Percentiles rank a stretch among this genome's conserved stretches.
These are phyloP conservation scores for Nansenia antarctica DNA, from an alignment of 2,113 vertebrate genomes.

Conservation along the genomic window DNA sequence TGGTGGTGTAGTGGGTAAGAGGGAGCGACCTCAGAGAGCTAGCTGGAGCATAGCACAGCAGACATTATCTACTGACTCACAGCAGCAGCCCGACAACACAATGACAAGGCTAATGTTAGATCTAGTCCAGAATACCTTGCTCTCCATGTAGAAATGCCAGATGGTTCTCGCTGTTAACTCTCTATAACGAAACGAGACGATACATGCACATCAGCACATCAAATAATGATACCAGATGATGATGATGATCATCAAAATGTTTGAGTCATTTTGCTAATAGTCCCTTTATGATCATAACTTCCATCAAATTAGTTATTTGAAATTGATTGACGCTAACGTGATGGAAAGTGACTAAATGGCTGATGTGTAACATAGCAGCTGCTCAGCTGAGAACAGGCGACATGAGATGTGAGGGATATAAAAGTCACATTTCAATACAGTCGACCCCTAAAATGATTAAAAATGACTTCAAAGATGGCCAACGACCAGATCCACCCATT, in stretches of 20 bases:
- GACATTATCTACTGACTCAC: neutral
- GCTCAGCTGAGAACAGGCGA: neutral
- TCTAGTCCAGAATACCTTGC: neutral
- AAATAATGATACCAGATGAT: neutral
- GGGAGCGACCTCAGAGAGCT: neutral
- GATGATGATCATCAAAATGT: neutral
- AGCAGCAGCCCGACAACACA: neutral
- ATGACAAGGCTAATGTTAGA: neutral
- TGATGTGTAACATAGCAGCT: neutral
- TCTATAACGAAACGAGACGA: too few species aligned
- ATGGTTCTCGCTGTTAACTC: neutral
- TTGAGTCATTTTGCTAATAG: neutral
- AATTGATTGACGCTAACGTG: neutral
- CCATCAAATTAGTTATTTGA: neutral
- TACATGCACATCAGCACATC: too few species aligned
- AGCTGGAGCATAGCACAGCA: neutral
- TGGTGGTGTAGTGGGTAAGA: neutral
- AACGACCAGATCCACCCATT: neutral
- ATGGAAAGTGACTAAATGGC: neutral
- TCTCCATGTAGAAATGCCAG: neutral
- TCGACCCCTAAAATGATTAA: neutral
- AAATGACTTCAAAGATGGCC: neutral
- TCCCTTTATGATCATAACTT: neutral
- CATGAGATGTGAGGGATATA: neutral
- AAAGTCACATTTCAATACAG: neutral